These are phyloP conservation scores for Alosa alosa DNA, from an alignment of 2,113 vertebrate genomes.

Conservation along the genomic window DNA sequence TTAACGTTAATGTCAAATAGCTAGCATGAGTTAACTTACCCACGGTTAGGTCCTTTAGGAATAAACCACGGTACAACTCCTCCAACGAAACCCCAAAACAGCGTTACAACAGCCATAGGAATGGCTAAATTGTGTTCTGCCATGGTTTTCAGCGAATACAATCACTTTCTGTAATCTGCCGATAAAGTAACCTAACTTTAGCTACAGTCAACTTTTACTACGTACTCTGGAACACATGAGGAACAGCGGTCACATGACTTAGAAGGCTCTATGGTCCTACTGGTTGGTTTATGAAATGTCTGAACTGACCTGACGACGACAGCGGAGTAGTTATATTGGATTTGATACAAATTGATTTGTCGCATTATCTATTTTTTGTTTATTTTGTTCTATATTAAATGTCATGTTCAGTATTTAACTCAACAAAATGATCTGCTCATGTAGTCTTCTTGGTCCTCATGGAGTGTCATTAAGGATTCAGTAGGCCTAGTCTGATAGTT, in stretches of 20 bases:
- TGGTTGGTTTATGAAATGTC: not conserved
- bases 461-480: no score
- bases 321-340: no score
- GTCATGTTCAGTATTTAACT: no score
- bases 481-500: no score
- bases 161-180: not conserved
- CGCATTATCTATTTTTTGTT: no score
- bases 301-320: not conserved
- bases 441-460: no score
- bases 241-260: conserved; percentile 52
- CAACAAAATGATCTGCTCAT: no score
- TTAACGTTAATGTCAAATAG: no score
- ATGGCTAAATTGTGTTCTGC: conserved; percentile 25
- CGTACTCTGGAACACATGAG: conserved; percentile 49
- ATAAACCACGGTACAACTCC: conserved; percentile 74
- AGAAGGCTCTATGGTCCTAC: not conserved
- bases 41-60: conserved; percentile 76
- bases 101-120: conserved; percentile 73
- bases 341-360: no score
- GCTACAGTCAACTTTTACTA: not conserved
- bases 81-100: conserved; percentile 77
- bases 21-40: conserved; percentile 59
- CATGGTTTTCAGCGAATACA: not conserved
- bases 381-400: no score
- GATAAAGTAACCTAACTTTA: not conserved